phyloP scores from a whole-genome alignment of 2,797 vertebrate genomes.

The Todus mexicanus region DNA sequence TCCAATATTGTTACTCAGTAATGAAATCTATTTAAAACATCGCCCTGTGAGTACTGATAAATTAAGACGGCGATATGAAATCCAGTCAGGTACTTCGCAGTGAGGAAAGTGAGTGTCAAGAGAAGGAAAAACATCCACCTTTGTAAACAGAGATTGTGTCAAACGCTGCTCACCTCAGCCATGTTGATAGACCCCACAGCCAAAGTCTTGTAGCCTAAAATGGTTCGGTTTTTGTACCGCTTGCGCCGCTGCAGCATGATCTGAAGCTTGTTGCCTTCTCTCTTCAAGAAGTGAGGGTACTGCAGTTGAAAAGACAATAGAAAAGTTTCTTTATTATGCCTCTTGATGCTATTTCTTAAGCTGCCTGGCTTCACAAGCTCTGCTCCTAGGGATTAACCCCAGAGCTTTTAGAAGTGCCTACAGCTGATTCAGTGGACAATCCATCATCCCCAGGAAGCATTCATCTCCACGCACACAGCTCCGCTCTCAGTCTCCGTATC shows the following conservation, averaged over 20 bases:
- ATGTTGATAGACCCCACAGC: conserved; percentile 91
- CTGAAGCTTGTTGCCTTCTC: conserved; percentile 96
- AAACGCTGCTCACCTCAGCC: conserved; percentile 84
- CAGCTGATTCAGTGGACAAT: not conserved
- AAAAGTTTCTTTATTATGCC: not conserved
- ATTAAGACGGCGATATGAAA: not conserved
- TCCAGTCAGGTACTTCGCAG: not conserved
- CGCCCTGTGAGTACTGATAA: not conserved
- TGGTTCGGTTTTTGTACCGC: conserved; percentile 94
- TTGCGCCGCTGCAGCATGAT: conserved; percentile 94
- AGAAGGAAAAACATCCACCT: not conserved
- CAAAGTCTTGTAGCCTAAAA: conserved; percentile 95
- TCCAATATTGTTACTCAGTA: not conserved
- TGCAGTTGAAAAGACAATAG: conserved; percentile 43
- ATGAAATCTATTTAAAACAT: not conserved
- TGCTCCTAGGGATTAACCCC: not conserved
- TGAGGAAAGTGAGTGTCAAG: not conserved
- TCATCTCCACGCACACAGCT: not conserved
- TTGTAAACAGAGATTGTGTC: not conserved
- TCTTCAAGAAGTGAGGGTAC: conserved; percentile 97
- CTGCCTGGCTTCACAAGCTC: not conserved
- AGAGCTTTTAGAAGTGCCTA: not conserved
- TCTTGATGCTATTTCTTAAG: not conserved
- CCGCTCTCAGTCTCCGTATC: not conserved
- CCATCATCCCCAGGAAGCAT: not conserved